A percentile compares a stretch with the other conserved stretches of the same genome.
phyloP scores from a whole-genome alignment of 1,140 invertebrate species.

The Hypsibius dujardini region DNA sequence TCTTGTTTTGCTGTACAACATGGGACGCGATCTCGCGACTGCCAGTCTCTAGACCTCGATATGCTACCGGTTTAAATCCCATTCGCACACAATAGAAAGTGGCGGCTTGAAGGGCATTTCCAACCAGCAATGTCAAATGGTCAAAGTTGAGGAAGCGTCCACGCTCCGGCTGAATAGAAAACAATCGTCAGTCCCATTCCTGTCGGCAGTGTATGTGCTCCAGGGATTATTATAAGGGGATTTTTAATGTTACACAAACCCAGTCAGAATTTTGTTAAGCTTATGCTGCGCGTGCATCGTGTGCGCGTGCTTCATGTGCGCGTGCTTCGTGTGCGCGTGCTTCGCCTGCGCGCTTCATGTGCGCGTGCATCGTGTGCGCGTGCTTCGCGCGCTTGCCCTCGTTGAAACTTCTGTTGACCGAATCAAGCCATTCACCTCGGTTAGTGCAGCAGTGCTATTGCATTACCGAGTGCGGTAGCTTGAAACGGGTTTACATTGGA shows the following conservation, averaged over 20 bases:
- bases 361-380: too few relatives aligned
- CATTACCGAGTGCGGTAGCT: too few relatives aligned
- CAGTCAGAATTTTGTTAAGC: conserved; percentile 19
- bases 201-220: too few relatives aligned
- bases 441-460: too few relatives aligned
- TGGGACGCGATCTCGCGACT: conserved; percentile 60
- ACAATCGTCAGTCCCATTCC: not conserved
- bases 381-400: too few relatives aligned
- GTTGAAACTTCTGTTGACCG: too few relatives aligned
- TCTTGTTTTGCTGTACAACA: conserved; percentile 80
- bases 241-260: too few relatives aligned
- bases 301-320: conserved; percentile 17
- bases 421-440: too few relatives aligned
- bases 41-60: conserved; percentile 85
- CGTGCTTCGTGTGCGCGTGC: too few relatives aligned
- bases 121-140: conserved; percentile 82
- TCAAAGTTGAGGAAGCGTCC: conserved; percentile 66
- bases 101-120: conserved; percentile 49
- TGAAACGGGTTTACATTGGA: too few relatives aligned
- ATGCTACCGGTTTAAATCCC: conserved; percentile 79
- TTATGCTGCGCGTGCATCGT: not conserved
- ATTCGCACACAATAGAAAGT: conserved; percentile 74
- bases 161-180: conserved; percentile 45
- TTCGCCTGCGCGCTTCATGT: too few relatives aligned
- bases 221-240: too few relatives aligned